Conservation (phyloP, 1,140 invertebrate species). For the Lordiphosa stackelbergi region DNA sequence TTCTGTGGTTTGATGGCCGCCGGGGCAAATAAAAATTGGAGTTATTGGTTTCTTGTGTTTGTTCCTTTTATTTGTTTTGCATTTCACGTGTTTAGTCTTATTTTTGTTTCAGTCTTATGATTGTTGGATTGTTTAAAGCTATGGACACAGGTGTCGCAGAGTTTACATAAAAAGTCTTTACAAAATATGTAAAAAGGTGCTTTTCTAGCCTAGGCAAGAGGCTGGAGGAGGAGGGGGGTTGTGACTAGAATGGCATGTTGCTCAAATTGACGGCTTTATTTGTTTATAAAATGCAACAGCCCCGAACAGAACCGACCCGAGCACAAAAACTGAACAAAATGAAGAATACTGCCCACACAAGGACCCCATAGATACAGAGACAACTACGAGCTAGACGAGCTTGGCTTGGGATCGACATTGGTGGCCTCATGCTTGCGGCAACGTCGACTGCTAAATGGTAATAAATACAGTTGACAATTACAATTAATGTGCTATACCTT, state of each 20-base stretch:
- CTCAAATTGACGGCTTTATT: conserved; percentile 54
- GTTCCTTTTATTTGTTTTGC: conserved; percentile 48
- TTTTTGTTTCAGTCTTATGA: conserved; percentile 40
- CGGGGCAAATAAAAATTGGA: conserved; percentile 55
- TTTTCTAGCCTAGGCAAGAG: background rate
- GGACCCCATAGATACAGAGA: conserved; percentile 5
- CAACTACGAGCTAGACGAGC: conserved; percentile 19
- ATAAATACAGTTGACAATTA: conserved; percentile 59
- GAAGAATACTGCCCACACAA: conserved; percentile 6
- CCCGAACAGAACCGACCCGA: conserved; percentile 14
- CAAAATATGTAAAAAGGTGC: conserved; percentile 17
- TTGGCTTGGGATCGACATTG: conserved; percentile 15
- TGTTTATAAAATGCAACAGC: conserved; percentile 45
- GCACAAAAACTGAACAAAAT: conserved; percentile 6
- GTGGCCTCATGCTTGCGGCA: conserved; percentile 29
- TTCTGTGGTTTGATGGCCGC: conserved; percentile 30
- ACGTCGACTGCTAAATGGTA: conserved; percentile 51
- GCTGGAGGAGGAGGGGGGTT: no score
- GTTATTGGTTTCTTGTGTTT: conserved; percentile 37
- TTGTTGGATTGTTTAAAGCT: conserved; percentile 35
- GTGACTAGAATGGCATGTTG: conserved; percentile 38
- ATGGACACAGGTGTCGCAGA: conserved; percentile 19
- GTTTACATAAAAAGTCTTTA: conserved; percentile 11
- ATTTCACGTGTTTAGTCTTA: conserved; percentile 27
- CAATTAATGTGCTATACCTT: conserved; percentile 84